Percentiles rank a stretch among this genome's conserved stretches.
These are phyloP conservation scores for Heliocidaris erythrogramma DNA, from an alignment of 35 echinoderm and acorn worm species.

Conservation along the genomic window DNA sequence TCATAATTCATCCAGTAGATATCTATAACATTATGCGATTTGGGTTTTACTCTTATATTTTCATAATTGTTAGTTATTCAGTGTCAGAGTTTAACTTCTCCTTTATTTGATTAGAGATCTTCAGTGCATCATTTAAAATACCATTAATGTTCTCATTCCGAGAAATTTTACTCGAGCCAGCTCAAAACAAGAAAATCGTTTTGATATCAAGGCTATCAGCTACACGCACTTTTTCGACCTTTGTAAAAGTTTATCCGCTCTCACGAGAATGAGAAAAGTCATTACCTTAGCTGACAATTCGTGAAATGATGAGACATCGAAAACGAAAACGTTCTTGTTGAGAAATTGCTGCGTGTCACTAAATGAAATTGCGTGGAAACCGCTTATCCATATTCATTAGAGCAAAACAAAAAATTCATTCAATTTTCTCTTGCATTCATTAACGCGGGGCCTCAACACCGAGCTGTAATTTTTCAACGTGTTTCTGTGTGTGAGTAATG, in stretches of 20 bases:
- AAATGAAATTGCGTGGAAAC: constrained; percentile 3
- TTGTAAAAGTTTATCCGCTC: background rate
- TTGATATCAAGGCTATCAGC: background rate
- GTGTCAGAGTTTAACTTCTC: no score
- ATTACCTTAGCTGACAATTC: background rate
- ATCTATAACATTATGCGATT: no score
- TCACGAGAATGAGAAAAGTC: background rate
- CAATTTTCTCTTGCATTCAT: constrained; percentile 17
- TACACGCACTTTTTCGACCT: background rate
- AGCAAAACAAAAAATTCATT: constrained; percentile 4
- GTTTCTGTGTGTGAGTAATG: background rate
- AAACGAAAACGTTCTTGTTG: background rate
- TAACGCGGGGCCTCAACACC: background rate
- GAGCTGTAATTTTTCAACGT: background rate
- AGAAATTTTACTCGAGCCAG: no score
- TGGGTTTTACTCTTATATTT: no score
- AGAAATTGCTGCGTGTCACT: background rate
- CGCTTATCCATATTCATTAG: background rate
- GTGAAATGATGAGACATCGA: background rate
- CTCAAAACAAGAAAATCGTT: no score
- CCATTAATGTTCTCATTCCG: no score
- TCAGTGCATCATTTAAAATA: no score
- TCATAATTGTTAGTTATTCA: no score
- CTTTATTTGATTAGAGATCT: no score
- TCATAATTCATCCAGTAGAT: no score